Percentiles rank a stretch among this genome's conserved stretches.
These are phyloP conservation scores for Ricordea florida DNA, from an alignment of 92 coral and sea anemone genomes.

Conservation along the genomic window DNA sequence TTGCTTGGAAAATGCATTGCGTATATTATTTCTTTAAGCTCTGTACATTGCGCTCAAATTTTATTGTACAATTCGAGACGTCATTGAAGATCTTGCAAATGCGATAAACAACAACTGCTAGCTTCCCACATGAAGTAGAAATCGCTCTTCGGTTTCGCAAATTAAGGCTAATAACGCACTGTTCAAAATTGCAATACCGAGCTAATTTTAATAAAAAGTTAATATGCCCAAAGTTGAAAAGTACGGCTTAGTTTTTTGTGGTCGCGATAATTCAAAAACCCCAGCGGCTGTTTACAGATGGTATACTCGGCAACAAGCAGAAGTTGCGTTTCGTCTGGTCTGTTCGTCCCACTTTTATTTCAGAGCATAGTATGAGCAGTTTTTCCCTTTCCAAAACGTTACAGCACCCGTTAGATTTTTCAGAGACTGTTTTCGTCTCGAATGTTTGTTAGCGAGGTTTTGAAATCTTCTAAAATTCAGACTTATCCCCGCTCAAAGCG, in stretches of 20 bases:
- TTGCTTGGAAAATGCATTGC: not conserved
- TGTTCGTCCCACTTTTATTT: too few relatives aligned
- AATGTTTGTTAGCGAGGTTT: slow-evolving; percentile 15
- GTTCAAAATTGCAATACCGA: slow-evolving; percentile 65
- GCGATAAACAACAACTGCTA: slow-evolving; percentile 76
- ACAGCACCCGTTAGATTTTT: not conserved
- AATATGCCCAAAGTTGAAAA: not conserved
- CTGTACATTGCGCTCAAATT: slow-evolving; percentile 45
- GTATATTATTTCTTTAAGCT: slow-evolving; percentile 41
- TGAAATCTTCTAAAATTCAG: too few relatives aligned
- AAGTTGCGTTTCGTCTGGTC: too few relatives aligned
- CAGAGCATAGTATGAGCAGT: too few relatives aligned
- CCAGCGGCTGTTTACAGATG: slow-evolving; percentile 1
- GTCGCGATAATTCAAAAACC: not conserved
- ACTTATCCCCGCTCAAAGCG: not conserved
- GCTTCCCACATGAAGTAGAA: slow-evolving; percentile 82
- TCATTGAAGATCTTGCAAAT: slow-evolving; percentile 71
- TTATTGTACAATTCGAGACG: slow-evolving; percentile 55
- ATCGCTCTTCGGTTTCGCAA: slow-evolving; percentile 68
- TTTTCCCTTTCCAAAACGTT: not conserved
- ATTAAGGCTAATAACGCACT: slow-evolving; percentile 63
- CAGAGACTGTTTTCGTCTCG: not conserved
- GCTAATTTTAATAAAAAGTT: slow-evolving; percentile 66
- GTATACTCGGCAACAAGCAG: not conserved
- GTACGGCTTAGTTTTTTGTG: slow-evolving; percentile 8